Evolutionary conservation across 2,797 vertebrate genomes (phyloP).

Genomic region (Cygnus olor): DNA sequence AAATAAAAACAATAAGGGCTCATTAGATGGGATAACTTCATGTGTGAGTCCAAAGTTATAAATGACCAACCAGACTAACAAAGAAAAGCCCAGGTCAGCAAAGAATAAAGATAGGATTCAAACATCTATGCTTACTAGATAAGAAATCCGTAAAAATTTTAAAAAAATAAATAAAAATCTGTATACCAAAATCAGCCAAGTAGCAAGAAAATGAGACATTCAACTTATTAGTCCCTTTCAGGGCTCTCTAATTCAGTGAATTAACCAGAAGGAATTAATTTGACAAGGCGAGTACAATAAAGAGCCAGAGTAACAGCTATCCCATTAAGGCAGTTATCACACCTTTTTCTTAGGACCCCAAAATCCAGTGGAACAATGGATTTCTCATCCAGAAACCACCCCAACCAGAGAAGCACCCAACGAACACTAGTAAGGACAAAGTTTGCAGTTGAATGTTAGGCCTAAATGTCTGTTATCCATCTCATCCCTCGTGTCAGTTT

Average conservation of each 20-base stretch:
- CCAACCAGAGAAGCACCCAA: background rate
- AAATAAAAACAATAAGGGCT: background rate
- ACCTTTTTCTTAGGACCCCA: background rate
- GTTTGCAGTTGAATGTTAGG: background rate
- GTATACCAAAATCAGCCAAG: background rate
- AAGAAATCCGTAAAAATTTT: background rate
- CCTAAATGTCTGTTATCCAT: background rate
- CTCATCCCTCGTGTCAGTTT: background rate
- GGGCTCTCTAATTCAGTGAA: background rate
- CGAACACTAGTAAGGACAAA: background rate
- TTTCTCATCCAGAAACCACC: background rate
- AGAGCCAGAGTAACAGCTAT: background rate
- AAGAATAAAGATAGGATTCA: background rate
- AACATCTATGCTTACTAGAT: background rate
- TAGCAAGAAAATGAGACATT: background rate
- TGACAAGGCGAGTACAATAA: background rate
- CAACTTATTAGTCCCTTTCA: background rate
- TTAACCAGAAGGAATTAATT: background rate
- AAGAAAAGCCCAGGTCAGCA: background rate
- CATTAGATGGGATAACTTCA: background rate
- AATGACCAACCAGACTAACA: background rate
- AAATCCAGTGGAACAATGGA: background rate
- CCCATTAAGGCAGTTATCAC: background rate
- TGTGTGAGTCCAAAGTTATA: background rate
- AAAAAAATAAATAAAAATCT: background rate